Conservation (phyloP, 2,113 vertebrate genomes). For the Petromus typicus region DNA sequence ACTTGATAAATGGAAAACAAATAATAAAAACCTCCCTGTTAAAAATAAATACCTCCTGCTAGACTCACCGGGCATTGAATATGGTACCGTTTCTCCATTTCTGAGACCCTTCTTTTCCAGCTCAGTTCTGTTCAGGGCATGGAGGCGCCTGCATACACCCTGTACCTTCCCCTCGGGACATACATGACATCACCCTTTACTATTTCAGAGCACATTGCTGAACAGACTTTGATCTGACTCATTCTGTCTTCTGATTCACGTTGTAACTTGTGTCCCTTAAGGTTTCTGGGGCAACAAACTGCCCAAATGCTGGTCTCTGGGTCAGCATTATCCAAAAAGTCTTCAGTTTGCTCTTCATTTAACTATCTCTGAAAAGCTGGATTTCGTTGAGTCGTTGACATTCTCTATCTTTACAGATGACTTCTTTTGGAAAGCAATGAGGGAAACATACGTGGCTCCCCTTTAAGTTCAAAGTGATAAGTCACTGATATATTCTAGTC, state of each 20-base stretch:
- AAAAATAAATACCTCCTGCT: not conserved
- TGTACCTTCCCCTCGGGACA: conserved; percentile 52
- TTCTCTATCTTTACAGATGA: not conserved
- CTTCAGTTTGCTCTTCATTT: not conserved
- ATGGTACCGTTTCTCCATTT: conserved; percentile 32
- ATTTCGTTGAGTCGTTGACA: not conserved
- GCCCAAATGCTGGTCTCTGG: not conserved
- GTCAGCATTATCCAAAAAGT: not conserved
- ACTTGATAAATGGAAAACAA: too few species aligned
- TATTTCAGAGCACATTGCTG: not conserved
- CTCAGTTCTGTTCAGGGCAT: conserved; percentile 32
- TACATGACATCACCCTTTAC: not conserved
- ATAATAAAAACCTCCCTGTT: not conserved
- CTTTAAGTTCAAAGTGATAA: not conserved
- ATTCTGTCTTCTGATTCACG: not conserved
- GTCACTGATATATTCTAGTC: not conserved
- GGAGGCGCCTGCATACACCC: not conserved
- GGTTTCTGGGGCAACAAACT: not conserved
- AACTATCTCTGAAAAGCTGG: not conserved
- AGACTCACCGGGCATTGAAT: conserved; percentile 20
- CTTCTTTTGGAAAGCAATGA: not conserved
- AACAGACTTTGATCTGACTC: not conserved
- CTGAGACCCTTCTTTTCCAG: conserved; percentile 1
- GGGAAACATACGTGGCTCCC: not conserved
- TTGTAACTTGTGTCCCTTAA: not conserved